phyloP scores from a whole-genome alignment of 2,113 vertebrate genomes.

The Chelonoidis abingdonii region DNA sequence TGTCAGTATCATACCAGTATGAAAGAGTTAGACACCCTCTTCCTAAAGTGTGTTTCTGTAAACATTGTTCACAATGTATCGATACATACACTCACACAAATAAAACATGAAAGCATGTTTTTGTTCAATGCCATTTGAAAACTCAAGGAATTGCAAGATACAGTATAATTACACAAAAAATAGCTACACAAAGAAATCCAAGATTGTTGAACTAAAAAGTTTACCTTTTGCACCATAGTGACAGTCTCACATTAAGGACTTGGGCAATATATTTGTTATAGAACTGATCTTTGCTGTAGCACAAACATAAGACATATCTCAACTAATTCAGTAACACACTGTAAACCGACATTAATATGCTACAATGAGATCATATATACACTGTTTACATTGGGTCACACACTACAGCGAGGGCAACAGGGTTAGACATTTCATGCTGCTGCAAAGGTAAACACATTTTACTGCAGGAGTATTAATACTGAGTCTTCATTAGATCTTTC shows the following conservation, averaged over 20 bases:
- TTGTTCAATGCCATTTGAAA: background rate
- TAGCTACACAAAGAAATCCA: background rate
- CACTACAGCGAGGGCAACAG: background rate
- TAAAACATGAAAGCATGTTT: background rate
- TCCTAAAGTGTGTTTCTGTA: background rate
- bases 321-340: background rate
- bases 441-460: background rate
- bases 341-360: background rate
- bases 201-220: background rate
- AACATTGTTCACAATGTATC: background rate
- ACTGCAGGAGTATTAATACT: background rate
- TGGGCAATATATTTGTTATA: background rate
- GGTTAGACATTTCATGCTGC: background rate
- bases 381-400: background rate
- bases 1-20: conserved; percentile 42
- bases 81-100: background rate
- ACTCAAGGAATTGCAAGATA: background rate
- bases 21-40: background rate
- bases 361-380: background rate
- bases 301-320: background rate
- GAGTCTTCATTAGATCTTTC: background rate
- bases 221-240: background rate
- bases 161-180: background rate
- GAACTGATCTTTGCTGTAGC: background rate
- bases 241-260: background rate